These are phyloP conservation scores for Clarias batrachus DNA, from an alignment of 2,113 vertebrate genomes.

Conservation along the genomic window DNA sequence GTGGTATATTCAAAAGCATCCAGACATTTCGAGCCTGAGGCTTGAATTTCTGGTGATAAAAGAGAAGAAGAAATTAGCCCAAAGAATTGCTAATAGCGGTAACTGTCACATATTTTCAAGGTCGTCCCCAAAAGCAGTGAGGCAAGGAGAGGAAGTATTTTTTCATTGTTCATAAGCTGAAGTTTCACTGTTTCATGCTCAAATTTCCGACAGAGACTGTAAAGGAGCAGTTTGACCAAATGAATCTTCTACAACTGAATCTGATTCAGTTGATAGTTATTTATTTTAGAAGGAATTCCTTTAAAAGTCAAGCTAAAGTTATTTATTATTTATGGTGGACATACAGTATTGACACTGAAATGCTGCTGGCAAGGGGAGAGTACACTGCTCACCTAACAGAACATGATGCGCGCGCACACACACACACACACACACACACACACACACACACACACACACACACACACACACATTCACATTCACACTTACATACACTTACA, in stretches of 20 bases:
- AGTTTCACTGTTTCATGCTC: not conserved
- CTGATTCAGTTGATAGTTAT: not conserved
- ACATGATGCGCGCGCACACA: not conserved
- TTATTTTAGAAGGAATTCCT: not conserved
- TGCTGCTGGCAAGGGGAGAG: not conserved
- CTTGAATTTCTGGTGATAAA: not conserved
- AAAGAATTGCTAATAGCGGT: not conserved
- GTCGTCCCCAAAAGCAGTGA: not conserved
- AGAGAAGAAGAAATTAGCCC: not conserved
- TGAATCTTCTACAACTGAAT: not conserved
- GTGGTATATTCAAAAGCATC: not conserved
- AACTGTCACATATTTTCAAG: slow-evolving; percentile 12
- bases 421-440: not conserved
- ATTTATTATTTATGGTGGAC: not conserved
- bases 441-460: no score
- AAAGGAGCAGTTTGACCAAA: not conserved
- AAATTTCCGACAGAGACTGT: not conserved
- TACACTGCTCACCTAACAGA: not conserved
- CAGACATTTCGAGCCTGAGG: not conserved
- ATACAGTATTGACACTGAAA: not conserved
- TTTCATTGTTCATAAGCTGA: not conserved
- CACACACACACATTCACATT: no score
- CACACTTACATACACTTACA: no score
- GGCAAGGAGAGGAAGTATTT: not conserved
- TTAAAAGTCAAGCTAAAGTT: not conserved